Conservation (phyloP, 2,888 invertebrate genomes). For the Bellardia bayeri region DNA sequence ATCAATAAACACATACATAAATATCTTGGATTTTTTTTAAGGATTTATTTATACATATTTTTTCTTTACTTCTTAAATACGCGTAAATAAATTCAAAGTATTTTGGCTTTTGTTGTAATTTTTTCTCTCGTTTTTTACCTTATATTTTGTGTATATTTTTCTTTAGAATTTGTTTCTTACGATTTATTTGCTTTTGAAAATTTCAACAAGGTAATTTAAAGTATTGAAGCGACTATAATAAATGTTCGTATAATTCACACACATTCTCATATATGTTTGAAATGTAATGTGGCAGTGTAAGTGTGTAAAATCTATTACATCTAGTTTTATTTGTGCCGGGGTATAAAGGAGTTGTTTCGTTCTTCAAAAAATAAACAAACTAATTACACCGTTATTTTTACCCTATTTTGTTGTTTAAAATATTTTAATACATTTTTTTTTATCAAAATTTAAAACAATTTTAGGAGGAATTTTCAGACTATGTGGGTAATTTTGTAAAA, state of each 20-base stretch:
- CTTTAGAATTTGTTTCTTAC: slow-evolving; percentile 5
- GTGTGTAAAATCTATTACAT: not conserved
- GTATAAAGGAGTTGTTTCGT: not conserved
- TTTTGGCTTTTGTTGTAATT: not conserved
- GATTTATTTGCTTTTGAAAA: slow-evolving; percentile 45
- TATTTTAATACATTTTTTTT: too few relatives aligned
- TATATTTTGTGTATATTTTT: slow-evolving; percentile 13
- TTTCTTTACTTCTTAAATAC: not conserved
- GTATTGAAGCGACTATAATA: slow-evolving; percentile 23
- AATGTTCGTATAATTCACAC: not conserved
- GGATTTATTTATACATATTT: slow-evolving; percentile 7
- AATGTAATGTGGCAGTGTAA: not conserved
- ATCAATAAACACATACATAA: slow-evolving; percentile 8
- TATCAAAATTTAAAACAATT: too few relatives aligned
- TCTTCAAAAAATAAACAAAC: not conserved
- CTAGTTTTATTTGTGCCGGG: not conserved
- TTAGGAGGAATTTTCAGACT: too few relatives aligned
- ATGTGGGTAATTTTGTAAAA: too few relatives aligned
- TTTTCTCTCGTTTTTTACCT: not conserved
- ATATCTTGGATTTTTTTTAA: slow-evolving; percentile 33
- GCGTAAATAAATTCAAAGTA: slow-evolving; percentile 40
- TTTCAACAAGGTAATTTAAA: slow-evolving; percentile 64
- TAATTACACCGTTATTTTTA: too few relatives aligned
- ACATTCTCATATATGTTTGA: not conserved
- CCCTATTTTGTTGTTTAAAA: too few relatives aligned